Base-by-base conservation (phyloP, 2,888 invertebrate species). In the Drosophila koepferae region DNA sequence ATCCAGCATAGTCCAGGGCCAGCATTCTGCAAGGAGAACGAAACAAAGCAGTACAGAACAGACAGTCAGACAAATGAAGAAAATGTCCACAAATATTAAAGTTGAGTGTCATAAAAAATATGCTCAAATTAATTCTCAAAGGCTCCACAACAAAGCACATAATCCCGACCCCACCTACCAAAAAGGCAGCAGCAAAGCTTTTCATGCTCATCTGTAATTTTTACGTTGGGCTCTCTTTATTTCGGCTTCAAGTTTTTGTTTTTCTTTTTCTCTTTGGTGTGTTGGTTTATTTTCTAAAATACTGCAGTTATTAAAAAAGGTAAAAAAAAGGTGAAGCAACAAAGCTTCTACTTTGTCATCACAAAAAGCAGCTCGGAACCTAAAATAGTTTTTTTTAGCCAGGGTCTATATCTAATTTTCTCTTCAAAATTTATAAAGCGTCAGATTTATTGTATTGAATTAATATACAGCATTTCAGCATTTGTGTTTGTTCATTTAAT, bases 1-100 rank as follows among this genome's bases (percentile, higher is more conserved):
- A 94, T 93, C 96, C 96, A 93, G 96, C 95, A 94, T 95, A 95
- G 94, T 83, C 84, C 72, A 64, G 56, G 63, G 96, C 96, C 96
- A 96, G 96, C 93, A 83, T 91, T 73, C 72, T 90, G 88, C 43
- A 63, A 72, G 59, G 49, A 51, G 12, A 31, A 44, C 31, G 23
- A 28, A 43, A 20, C 34, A 43, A 8, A 55, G 18, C 40, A 60
- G 44, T 43, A 23, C 31, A 43, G 41, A 51, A n/a, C 48, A 72
- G 56, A 64, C 53, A 61, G 67, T 55, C 51, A 79, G 69, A 77
- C 69, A 79, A 80, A 80, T 73, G 68, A 67, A 66, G 67, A 65
- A 77, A 77, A 62, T 65, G 78, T 78, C 67, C 74, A 74, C 86
- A 90, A 84, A 88, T 90, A 90, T 90, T 78, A 86, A 83, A 86